Percentiles rank a stretch among this genome's conserved stretches.
Conservation (phyloP, 2,113 vertebrate species). For the Cyprinodon brontotheroides region DNA sequence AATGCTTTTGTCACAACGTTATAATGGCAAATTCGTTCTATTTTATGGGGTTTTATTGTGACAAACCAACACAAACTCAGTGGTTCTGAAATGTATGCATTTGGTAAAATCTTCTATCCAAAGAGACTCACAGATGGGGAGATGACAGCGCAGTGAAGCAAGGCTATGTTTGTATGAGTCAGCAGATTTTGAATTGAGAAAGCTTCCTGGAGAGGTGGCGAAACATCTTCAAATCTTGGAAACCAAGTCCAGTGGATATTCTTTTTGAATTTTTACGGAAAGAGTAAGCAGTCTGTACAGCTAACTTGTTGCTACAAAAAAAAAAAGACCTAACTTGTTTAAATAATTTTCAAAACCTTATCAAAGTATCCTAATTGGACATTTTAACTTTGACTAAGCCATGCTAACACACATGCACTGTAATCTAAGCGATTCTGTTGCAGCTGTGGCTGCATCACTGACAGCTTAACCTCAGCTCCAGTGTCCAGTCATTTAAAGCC, state of each 20-base stretch:
- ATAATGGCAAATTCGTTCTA: neutral
- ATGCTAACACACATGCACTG: neutral
- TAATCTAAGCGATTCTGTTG: no score
- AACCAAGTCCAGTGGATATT: no score
- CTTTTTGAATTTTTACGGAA: no score
- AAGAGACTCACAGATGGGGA: neutral
- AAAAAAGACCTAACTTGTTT: no score
- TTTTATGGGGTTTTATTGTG: neutral
- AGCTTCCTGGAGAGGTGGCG: no score
- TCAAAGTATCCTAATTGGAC: no score
- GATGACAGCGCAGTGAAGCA: neutral
- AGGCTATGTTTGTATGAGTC: no score
- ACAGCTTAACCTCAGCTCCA: neutral
- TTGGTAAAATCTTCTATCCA: neutral
- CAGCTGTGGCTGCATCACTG: neutral
- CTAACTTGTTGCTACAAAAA: no score
- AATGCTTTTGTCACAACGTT: neutral
- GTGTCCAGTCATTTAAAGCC: neutral
- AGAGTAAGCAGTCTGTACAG: no score
- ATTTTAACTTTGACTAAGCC: neutral
- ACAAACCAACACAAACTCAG: neutral
- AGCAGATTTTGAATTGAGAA: no score
- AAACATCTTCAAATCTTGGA: no score
- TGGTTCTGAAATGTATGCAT: neutral
- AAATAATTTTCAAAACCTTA: no score